These are phyloP conservation scores for Gnathonemus longibarbis DNA, from an alignment of 2,113 vertebrate genomes.

Conservation along the genomic window DNA sequence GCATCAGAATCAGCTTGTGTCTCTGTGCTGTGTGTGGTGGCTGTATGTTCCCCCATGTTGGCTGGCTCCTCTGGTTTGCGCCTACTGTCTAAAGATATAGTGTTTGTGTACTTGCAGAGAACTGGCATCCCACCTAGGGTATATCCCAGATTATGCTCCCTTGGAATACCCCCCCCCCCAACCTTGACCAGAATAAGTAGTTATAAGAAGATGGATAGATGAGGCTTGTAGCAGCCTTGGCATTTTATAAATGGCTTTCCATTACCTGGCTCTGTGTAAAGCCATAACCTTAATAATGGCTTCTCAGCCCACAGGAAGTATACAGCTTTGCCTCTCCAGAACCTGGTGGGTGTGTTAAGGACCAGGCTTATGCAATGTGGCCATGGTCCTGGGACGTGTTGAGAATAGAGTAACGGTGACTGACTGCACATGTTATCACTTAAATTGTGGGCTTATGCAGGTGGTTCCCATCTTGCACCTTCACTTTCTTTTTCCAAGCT, in stretches of 20 bases:
- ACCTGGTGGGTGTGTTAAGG: background rate
- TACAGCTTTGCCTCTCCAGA: background rate
- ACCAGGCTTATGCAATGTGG: conserved; percentile 4
- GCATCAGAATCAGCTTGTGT: background rate
- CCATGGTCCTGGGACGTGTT: background rate
- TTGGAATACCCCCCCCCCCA: background rate
- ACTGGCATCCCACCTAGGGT: background rate
- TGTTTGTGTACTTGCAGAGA: background rate
- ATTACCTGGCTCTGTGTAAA: background rate
- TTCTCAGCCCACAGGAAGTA: background rate
- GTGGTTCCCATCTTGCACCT: background rate
- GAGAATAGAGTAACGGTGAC: background rate
- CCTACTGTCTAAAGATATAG: background rate
- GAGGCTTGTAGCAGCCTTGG: background rate
- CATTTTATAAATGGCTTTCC: background rate
- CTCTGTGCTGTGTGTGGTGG: background rate
- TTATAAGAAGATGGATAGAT: background rate
- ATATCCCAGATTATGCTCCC: background rate
- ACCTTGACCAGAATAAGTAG: background rate
- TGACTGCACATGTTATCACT: background rate
- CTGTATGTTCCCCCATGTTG: background rate
- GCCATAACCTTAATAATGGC: background rate
- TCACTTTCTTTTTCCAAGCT: background rate
- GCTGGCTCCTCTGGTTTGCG: background rate
- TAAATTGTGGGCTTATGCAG: background rate